Percentiles rank a stretch among this genome's conserved stretches.
These are phyloP conservation scores for Sesamia nonagrioides DNA, from an alignment of 1,140 invertebrate species.

Conservation along the genomic window DNA sequence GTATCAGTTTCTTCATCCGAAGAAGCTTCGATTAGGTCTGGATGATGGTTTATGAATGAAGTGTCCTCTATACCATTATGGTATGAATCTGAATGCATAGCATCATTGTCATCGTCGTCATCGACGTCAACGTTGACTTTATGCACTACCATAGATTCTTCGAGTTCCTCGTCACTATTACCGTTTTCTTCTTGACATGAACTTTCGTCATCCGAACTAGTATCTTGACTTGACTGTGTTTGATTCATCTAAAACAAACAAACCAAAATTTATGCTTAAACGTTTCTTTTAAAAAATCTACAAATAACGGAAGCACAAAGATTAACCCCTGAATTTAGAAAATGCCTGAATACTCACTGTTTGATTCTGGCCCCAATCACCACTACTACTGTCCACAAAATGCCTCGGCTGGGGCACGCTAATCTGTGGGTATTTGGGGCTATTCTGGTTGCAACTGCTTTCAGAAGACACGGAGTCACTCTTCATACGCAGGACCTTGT, in stretches of 20 bases:
- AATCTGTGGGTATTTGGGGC: conserved; percentile 72
- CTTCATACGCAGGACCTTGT: conserved; percentile 74
- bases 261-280: conserved; percentile 1
- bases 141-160: conserved; percentile 51
- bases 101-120: conserved; percentile 60
- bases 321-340: conserved; percentile 1
- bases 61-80: conserved; percentile 62
- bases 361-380: conserved; percentile 72
- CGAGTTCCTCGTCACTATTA: not conserved
- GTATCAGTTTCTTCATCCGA: conserved; percentile 73
- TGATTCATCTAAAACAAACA: conserved; percentile 71
- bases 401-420: conserved; percentile 62
- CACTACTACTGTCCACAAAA: conserved; percentile 61
- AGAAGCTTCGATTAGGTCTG: conserved; percentile 73
- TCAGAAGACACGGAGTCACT: conserved; percentile 78
- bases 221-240: conserved; percentile 72
- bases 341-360: conserved; percentile 62
- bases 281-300: not conserved
- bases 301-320: not conserved
- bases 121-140: conserved; percentile 51
- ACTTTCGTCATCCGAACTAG: conserved; percentile 73
- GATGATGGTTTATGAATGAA: conserved; percentile 76
- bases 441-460: conserved; percentile 77
- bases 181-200: conserved; percentile 40
- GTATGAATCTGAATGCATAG: conserved; percentile 59